Evolutionary conservation across 2,888 invertebrate species (phyloP).

Genomic region (Andrena chrysosceles): DNA sequence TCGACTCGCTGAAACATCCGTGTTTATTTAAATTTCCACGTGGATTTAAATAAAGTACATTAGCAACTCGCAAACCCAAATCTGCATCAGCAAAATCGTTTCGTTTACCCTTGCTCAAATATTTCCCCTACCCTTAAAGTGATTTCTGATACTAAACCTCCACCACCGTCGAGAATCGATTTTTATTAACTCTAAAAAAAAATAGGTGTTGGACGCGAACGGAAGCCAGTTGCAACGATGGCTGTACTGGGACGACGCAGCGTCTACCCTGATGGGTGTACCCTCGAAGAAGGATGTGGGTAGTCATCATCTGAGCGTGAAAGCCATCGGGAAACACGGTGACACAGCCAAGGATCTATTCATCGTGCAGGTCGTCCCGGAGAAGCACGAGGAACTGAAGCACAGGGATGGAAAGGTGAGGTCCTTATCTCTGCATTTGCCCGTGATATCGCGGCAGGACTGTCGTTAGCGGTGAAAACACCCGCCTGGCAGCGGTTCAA

Average conservation of each 20-base stretch:
- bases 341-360: conserved; percentile 88
- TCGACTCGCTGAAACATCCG: too few relatives aligned
- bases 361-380: conserved; percentile 87
- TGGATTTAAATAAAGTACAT: background rate
- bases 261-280: conserved; percentile 91
- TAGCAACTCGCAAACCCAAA: background rate
- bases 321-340: conserved; percentile 86
- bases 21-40: background rate
- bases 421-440: background rate
- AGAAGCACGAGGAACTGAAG: conserved; percentile 75
- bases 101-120: too few relatives aligned
- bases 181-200: background rate
- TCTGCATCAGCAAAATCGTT: too few relatives aligned
- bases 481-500: conserved; percentile 68
- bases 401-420: conserved; percentile 80
- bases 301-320: conserved; percentile 88
- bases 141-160: too few relatives aligned
- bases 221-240: conserved; percentile 87
- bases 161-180: background rate
- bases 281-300: conserved; percentile 90
- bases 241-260: conserved; percentile 90
- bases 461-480: conserved; percentile 56
- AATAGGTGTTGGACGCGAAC: conserved; percentile 84
- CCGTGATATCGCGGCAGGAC: conserved; percentile 20
- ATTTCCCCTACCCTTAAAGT: too few relatives aligned